These are phyloP conservation scores for Coryphaenoides rupestris DNA, from an alignment of 2,113 vertebrate species.

Conservation along the genomic window DNA sequence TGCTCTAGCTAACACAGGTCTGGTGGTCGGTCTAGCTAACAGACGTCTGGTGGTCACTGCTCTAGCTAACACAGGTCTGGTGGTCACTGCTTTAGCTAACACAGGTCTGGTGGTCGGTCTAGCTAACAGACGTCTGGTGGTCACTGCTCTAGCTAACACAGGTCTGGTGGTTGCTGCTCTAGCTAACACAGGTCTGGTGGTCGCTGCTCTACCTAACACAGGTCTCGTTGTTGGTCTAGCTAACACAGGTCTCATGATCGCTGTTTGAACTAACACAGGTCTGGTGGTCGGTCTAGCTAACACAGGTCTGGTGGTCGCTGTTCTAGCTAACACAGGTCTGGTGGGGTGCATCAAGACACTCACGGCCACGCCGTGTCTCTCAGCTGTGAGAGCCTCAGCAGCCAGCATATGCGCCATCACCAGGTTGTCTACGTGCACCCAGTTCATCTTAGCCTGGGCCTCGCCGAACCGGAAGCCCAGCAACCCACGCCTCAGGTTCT, in stretches of 20 bases:
- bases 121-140: not conserved
- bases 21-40: too few relatives aligned
- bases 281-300: too few relatives aligned
- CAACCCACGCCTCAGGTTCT: constrained; percentile 79
- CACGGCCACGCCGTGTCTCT: constrained; percentile 80
- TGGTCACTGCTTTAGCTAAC: too few relatives aligned
- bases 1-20: too few relatives aligned
- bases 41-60: too few relatives aligned
- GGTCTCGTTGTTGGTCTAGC: too few relatives aligned
- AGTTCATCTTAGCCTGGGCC: constrained; percentile 82
- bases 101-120: too few relatives aligned
- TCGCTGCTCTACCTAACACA: too few relatives aligned
- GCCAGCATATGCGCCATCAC: constrained; percentile 83
- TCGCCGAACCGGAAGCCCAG: constrained; percentile 85
- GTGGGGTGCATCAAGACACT: constrained; percentile 50
- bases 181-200: not conserved
- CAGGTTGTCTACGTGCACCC: constrained; percentile 88
- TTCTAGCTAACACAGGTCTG: too few relatives aligned
- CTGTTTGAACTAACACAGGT: too few relatives aligned
- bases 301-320: not conserved
- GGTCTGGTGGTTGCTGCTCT: too few relatives aligned
- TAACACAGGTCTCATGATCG: not conserved
- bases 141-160: too few relatives aligned
- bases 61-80: not conserved
- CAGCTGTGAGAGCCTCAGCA: constrained; percentile 76